Conservation (phyloP, 2,113 vertebrate genomes). For the Boulengeromyrus knoepffleri region DNA sequence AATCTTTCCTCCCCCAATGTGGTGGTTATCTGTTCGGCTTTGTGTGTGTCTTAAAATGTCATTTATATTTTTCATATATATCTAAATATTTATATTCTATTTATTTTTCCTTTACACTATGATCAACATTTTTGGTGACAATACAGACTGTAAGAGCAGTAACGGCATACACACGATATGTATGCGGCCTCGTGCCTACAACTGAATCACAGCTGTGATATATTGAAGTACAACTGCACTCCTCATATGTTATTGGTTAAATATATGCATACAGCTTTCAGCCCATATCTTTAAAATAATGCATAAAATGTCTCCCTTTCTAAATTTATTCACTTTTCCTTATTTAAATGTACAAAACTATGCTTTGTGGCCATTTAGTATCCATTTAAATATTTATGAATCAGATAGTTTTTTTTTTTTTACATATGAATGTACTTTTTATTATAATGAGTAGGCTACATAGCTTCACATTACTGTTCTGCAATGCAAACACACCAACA, state of each 20-base stretch:
- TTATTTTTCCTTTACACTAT: background rate
- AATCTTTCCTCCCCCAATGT: too few relatives aligned
- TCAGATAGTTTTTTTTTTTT: background rate
- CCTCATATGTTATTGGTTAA: background rate
- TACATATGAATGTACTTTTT: background rate
- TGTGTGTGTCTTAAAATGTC: too few relatives aligned
- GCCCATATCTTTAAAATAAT: background rate
- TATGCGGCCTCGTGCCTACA: too few relatives aligned
- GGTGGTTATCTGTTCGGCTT: too few relatives aligned
- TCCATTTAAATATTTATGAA: background rate
- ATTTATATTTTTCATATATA: too few relatives aligned
- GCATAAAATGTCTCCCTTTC: background rate
- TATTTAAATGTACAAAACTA: background rate
- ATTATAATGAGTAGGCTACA: background rate
- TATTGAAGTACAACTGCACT: too few relatives aligned
- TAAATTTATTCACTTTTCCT: background rate
- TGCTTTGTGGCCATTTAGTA: background rate
- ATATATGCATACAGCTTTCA: background rate
- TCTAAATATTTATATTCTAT: too few relatives aligned
- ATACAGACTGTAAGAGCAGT: background rate
- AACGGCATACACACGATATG: background rate
- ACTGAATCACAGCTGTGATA: too few relatives aligned
- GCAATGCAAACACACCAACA: background rate
- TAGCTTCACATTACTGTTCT: background rate
- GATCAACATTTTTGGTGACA: background rate